Base-by-base conservation (phyloP, 2,888 invertebrate genomes). In the Spodoptera picta region DNA sequence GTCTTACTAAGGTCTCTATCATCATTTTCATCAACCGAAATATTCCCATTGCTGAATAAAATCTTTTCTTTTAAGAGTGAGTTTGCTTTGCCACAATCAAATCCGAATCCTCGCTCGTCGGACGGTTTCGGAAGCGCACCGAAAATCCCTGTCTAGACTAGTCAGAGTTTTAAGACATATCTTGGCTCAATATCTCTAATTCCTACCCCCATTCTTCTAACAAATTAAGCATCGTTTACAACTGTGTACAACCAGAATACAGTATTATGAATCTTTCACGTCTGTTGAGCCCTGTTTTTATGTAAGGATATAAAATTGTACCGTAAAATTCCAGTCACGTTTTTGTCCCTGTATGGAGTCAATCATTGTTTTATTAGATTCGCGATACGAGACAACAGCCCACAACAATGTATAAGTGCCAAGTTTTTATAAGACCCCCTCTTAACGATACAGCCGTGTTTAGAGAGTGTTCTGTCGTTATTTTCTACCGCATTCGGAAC, bases 341-440 rank as follows among this genome's bases (percentile, higher is more conserved):
- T 67, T 72, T 59, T 83, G 82, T 83, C 82, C 74, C 83, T 69
- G 86, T 85, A 87, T 83, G 64, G 83, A 92, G 92, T 93, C 92
- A 90, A 93, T 93, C 92, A 92, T 93, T 92, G 91, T 92, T 93
- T 93, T 92, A 93, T 91, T 92, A 88, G 88, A 79, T 78, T 83
- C 83, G 77, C 79, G 79, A 80, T 76, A 62, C 59, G 53, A 69
- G 41, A 68, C 50, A 65, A 66, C 62, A 68, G 64, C 72, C 80
- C 69, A 65, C 80, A 80, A 83, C 81, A 83, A 79, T 81, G 59
- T 75, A 72, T 73, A 66, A 73, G 63, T 51, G 56, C 51, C 65
- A 69, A 74, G 54, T 70, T 79, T 69, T 69, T 75, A 60, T 66
- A 60, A 58, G 65, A 55, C 48, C 51, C 51, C 41, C 14, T 56